A percentile compares a stretch with the other conserved stretches of the same genome.
phyloP scores from a whole-genome alignment of 2,113 vertebrate genomes.

The Epinephelus moara region DNA sequence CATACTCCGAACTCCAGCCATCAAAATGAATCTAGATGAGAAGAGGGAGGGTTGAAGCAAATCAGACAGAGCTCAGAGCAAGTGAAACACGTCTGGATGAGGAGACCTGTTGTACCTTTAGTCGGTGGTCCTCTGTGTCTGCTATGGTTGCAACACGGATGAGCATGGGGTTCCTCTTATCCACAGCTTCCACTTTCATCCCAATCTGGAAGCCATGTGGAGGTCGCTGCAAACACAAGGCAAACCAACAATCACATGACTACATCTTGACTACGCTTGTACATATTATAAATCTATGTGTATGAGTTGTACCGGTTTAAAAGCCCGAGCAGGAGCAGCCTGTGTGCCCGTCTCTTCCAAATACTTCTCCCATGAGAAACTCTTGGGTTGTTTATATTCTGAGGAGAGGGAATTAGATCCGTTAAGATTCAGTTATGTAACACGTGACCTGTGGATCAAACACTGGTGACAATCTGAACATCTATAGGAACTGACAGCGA shows the following conservation, averaged over 20 bases:
- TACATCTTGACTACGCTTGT: neutral
- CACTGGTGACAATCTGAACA: neutral
- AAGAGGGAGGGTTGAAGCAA: neutral
- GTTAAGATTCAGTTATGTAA: neutral
- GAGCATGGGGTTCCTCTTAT: constrained; percentile 87
- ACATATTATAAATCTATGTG: neutral
- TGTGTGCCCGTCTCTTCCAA: constrained; percentile 91
- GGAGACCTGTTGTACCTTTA: constrained; percentile 74
- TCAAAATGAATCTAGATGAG: constrained; percentile 90
- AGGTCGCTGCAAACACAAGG: constrained; percentile 76
- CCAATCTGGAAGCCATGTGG: constrained; percentile 85
- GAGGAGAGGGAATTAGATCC: constrained; percentile 35
- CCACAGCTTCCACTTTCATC: constrained; percentile 87
- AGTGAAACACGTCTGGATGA: neutral
- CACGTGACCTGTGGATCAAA: neutral
- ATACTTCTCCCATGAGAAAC: constrained; percentile 92
- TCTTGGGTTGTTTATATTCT: constrained; percentile 89
- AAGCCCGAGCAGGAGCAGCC: constrained; percentile 91
- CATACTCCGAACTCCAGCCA: constrained; percentile 89
- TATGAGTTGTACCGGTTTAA: constrained; percentile 86
- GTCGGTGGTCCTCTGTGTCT: constrained; percentile 83
- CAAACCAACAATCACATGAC: neutral
- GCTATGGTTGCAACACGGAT: constrained; percentile 83
- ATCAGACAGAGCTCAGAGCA: neutral
- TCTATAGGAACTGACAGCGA: neutral